Base-by-base conservation (phyloP, 2,797 vertebrate species). In the Artibeus jamaicensis region DNA sequence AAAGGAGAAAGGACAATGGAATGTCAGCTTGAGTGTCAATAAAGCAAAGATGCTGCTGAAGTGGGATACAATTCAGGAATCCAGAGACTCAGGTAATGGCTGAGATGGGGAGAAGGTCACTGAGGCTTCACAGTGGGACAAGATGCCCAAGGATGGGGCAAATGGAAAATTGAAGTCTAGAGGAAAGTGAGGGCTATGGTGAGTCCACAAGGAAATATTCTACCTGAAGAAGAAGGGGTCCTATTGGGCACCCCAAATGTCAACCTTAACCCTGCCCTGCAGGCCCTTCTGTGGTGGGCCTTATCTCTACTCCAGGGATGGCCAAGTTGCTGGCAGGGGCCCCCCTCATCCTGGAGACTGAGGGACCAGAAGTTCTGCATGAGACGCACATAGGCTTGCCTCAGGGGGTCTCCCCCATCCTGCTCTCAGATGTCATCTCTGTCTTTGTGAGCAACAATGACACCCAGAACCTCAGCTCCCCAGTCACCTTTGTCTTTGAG, bases 391-490 rank as follows among this genome's bases (percentile, higher is more conserved):
- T 46, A 21, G n/a, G 1, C 29, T 37, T 39, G 21, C 26, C 3
- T 10, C 34, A 12, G 42, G 1, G 18, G 26, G 3, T 10, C 83
- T 12, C 94, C 0, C 98, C 83, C 96, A 0, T 59, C 11, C 86
- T 97, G 76, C 39, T 99, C 93, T 99, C 99, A 29, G 98, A 98
- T 89, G 98, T 99, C 32, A 97, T 97, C 74, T 98, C 98, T 0
- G 98, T 96, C 55, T 97, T 97, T n/a, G 97, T 99, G 53, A 98
- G 97, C 42, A 99, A 98, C 94, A 68, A 6, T 24, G 12, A 99
- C 84, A 98, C 99, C 3, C 71, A 37, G 4, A 44, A 94, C 19
- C 98, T 99, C 42, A 42, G 76, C n/a, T 59, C 97, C 29, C 96
- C 98, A 0, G 62, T 99, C 42, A 97, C 9, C 0, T 74, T 99